Percentiles rank a stretch among this genome's conserved stretches.
Evolutionary conservation across 2,888 invertebrate species (phyloP).

Genomic region (Drosophila greeni): DNA sequence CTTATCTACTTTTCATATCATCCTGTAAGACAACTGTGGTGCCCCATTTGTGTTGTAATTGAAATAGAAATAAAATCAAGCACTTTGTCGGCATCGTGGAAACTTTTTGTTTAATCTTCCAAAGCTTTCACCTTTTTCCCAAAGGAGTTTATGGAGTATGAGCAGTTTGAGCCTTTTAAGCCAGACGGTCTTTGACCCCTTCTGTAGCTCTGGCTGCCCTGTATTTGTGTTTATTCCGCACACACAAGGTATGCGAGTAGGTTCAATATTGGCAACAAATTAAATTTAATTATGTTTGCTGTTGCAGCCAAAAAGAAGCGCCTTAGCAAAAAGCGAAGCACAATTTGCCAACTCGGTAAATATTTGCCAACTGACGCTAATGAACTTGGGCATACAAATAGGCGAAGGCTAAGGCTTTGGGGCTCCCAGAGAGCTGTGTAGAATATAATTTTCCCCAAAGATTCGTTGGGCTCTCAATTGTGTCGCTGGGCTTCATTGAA

Average conservation of each 20-base stretch:
- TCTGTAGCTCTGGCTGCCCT: neutral
- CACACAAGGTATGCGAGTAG: constrained; percentile 29
- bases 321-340: constrained; percentile 30
- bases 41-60: no score
- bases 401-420: constrained; percentile 8
- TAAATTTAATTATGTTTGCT: constrained; percentile 72
- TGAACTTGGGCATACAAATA: constrained; percentile 70
- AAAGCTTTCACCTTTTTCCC: neutral
- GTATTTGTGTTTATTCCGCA: constrained; percentile 3
- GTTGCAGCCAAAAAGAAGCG: constrained; percentile 48
- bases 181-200: constrained; percentile 16
- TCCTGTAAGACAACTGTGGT: neutral
- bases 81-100: neutral
- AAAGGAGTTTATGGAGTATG: neutral
- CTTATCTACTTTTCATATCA: neutral
- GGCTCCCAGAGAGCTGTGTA: constrained; percentile 14
- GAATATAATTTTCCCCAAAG: constrained; percentile 47
- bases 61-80: neutral
- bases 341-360: constrained; percentile 64
- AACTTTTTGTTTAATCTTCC: neutral
- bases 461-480: constrained; percentile 14
- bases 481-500: constrained; percentile 56
- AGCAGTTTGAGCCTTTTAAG: neutral
- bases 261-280: constrained; percentile 69
- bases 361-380: constrained; percentile 73